Evolutionary conservation across 2,113 vertebrate species (phyloP).

Genomic region (Tragelaphus imberbis): DNA sequence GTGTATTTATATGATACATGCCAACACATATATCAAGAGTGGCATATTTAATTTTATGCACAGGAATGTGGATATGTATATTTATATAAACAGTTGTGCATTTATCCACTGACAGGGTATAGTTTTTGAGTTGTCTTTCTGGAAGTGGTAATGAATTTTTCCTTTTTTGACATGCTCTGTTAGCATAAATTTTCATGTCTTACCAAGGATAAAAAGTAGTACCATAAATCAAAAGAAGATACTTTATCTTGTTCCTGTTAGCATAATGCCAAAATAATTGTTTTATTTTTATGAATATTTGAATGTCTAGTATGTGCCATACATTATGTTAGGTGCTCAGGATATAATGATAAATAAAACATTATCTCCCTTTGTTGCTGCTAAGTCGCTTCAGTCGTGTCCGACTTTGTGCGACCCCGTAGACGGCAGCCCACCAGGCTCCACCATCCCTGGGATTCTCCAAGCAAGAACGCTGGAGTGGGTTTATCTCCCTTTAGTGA

Average conservation of each 20-base stretch:
- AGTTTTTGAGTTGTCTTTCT: slow-evolving; percentile 17
- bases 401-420: no score
- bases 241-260: not conserved
- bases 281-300: slow-evolving; percentile 26
- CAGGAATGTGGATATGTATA: not conserved
- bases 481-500: not conserved
- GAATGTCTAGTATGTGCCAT: not conserved
- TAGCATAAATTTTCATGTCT: not conserved
- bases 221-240: not conserved
- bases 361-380: not conserved
- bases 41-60: not conserved
- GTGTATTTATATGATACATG: not conserved
- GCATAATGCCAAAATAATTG: not conserved
- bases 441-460: no score
- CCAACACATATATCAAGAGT: not conserved
- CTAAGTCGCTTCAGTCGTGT: no score
- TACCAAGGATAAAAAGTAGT: not conserved
- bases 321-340: not conserved
- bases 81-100: not conserved
- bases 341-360: not conserved
- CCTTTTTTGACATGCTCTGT: not conserved
- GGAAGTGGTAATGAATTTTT: not conserved
- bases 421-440: no score
- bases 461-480: no score
- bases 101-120: not conserved